These are phyloP conservation scores for Chondrosia reniformis DNA, from an alignment of 37 sponge, comb jelly and placozoan genomes.

Conservation along the genomic window DNA sequence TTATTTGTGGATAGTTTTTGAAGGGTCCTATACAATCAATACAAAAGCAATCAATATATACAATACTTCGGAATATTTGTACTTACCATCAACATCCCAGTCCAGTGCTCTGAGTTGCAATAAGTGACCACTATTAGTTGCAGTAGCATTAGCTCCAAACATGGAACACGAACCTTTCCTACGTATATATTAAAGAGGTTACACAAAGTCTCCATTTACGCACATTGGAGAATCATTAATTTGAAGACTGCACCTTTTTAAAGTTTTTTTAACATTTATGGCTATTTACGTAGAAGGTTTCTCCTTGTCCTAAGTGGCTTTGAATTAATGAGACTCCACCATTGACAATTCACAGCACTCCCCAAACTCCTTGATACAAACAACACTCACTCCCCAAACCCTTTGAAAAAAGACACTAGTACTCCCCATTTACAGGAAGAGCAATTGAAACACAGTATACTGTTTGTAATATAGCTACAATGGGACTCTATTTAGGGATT, in stretches of 20 bases:
- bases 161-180: constrained; percentile 84
- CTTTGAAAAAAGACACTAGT: background rate
- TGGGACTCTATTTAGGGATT: background rate
- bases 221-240: no score
- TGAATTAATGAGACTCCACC: no score
- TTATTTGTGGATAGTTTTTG: constrained; percentile 85
- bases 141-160: constrained; percentile 82
- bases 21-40: constrained; percentile 62
- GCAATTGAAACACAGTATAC: background rate
- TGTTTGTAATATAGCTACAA: background rate
- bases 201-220: no score
- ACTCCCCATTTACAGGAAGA: background rate
- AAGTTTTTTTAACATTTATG: no score
- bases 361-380: no score
- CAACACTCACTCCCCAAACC: no score
- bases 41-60: background rate
- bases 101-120: constrained; percentile 88
- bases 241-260: no score
- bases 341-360: no score
- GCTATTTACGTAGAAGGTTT: no score
- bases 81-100: constrained; percentile 86
- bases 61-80: background rate
- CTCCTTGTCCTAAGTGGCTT: no score
- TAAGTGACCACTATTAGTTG: constrained; percentile 47
- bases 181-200: no score